Percentiles rank a stretch among this genome's conserved stretches.
phyloP scores from a whole-genome alignment of 2,888 invertebrate species.

The Drosophila aldrichi region DNA sequence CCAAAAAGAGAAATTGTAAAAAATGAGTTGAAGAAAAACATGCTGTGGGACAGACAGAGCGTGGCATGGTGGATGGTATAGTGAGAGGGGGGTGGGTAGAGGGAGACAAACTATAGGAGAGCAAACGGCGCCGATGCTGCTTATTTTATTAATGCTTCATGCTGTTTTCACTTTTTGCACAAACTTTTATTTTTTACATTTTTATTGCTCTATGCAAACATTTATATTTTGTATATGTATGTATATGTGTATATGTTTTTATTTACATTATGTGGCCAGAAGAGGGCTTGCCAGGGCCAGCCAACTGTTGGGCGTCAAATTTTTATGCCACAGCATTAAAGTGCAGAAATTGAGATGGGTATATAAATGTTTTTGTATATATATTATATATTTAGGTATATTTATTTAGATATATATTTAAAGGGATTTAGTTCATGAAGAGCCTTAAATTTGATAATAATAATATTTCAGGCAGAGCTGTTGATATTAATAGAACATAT shows the following conservation, averaged over 20 bases:
- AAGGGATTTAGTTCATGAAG: neutral
- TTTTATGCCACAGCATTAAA: constrained; percentile 18
- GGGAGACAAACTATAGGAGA: constrained; percentile 25
- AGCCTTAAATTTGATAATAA: too few species aligned
- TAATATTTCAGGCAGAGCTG: too few species aligned
- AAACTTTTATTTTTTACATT: constrained; percentile 14
- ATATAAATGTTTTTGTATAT: neutral
- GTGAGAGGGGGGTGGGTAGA: too few species aligned
- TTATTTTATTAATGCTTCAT: constrained; percentile 71
- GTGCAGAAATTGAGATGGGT: neutral
- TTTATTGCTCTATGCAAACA: constrained; percentile 44
- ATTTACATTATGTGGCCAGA: constrained; percentile 57
- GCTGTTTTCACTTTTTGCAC: constrained; percentile 56
- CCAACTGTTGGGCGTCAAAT: constrained; percentile 48
- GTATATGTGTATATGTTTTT: constrained; percentile 39
- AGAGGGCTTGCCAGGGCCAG: constrained; percentile 19
- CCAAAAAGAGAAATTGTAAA: constrained; percentile 20
- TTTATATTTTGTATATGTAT: constrained; percentile 48
- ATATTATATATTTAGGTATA: neutral
- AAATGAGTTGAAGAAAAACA: constrained; percentile 1
- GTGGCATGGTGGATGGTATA: neutral
- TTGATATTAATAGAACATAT: too few species aligned
- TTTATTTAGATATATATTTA: neutral
- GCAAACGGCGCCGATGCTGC: constrained; percentile 47
- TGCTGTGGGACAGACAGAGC: too few species aligned